Percentiles rank a stretch among this genome's conserved stretches.
These are phyloP conservation scores for Antechinus stuartii DNA, from an alignment of 2,113 vertebrate species.

Conservation along the genomic window DNA sequence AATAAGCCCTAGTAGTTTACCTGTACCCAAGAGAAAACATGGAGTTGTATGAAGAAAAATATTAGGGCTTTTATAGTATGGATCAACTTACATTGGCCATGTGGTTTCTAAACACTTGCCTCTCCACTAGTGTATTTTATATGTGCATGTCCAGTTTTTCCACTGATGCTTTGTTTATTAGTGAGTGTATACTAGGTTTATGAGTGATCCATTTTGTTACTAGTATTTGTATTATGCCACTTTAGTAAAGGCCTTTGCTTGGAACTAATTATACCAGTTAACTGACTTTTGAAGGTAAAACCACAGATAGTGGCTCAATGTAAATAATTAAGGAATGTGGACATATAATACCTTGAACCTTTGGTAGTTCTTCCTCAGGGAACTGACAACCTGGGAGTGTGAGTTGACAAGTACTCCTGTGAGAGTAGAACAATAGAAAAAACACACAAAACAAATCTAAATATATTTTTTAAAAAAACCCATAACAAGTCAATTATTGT, in stretches of 20 bases:
- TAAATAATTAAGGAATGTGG: neutral
- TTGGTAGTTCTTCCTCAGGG: neutral
- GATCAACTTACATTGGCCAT: neutral
- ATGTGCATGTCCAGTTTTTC: neutral
- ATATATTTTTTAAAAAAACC: neutral
- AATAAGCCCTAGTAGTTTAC: neutral
- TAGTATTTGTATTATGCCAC: neutral
- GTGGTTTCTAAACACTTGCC: neutral
- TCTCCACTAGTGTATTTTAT: neutral
- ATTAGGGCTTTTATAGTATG: neutral
- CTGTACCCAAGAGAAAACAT: neutral
- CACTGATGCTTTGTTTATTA: neutral
- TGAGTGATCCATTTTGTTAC: neutral
- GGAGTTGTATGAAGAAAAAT: neutral
- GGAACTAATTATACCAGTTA: too few relatives aligned
- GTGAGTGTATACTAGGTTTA: neutral
- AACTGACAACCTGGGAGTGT: neutral
- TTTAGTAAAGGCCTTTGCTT: too few relatives aligned
- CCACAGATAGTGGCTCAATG: neutral
- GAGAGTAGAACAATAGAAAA: neutral
- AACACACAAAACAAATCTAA: neutral
- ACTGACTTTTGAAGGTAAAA: neutral
- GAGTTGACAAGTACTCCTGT: neutral
- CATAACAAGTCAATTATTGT: neutral
- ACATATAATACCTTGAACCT: neutral